These are phyloP conservation scores for Gasterosteus aculeatus DNA, from an alignment of 2,113 vertebrate species.

Conservation along the genomic window DNA sequence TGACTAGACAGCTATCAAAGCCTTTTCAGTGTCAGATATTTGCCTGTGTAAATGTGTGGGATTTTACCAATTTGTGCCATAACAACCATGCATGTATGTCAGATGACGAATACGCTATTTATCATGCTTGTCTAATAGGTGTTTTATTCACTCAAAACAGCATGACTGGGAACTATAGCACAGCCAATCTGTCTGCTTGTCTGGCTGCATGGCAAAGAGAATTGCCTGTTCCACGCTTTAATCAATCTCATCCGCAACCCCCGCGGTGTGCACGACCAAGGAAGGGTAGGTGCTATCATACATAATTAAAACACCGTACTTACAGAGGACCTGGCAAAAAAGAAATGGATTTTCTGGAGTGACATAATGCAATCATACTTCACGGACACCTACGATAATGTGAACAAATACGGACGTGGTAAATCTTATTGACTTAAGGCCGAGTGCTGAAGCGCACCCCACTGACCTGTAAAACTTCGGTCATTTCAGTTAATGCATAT, in stretches of 20 bases:
- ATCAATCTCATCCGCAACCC: conserved; percentile 64
- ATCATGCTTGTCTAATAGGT: conserved; percentile 62
- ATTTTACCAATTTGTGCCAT: conserved; percentile 18
- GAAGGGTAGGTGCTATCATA: conserved; percentile 51
- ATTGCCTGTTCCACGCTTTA: conserved; percentile 63
- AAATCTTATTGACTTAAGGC: conserved; percentile 45
- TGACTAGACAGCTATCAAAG: conserved; percentile 3
- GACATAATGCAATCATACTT: conserved; percentile 61
- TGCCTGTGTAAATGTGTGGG: conserved; percentile 8
- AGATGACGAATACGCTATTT: conserved; percentile 36
- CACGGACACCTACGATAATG: conserved; percentile 44
- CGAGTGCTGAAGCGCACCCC: conserved; percentile 17
- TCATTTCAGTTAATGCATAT: conserved; percentile 23
- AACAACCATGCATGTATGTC: conserved; percentile 16
- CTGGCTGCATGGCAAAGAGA: conserved; percentile 58
- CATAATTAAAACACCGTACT: conserved; percentile 67
- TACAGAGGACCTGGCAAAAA: conserved; percentile 57
- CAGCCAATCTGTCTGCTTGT: conserved; percentile 55
- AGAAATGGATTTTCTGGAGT: conserved; percentile 66
- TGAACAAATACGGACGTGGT: conserved; percentile 40
- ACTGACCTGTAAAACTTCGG: conserved; percentile 29
- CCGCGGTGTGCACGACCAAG: conserved; percentile 48
- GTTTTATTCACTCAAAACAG: conserved; percentile 60
- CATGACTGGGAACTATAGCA: conserved; percentile 49
- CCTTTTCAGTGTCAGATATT: conserved; percentile 9